Conservation (phyloP, 2,797 vertebrate species). For the Carduelis carduelis region DNA sequence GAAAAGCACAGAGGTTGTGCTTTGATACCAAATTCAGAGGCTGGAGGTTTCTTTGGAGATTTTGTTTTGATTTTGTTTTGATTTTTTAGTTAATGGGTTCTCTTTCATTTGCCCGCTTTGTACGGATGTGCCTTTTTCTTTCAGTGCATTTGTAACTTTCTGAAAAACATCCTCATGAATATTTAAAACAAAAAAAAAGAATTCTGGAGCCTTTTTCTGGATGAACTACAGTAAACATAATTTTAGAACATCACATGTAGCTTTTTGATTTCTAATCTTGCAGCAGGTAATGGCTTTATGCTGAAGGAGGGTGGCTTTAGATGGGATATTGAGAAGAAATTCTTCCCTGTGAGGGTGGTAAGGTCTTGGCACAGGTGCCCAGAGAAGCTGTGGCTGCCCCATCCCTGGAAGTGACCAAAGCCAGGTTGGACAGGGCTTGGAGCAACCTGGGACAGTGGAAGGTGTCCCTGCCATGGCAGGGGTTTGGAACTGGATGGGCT, state of each 20-base stretch:
- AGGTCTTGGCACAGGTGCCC: background rate
- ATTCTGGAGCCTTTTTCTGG: background rate
- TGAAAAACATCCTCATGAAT: background rate
- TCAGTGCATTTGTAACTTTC: background rate
- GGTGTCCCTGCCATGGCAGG: background rate
- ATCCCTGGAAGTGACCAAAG: background rate
- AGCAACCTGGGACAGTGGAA: accelerated
- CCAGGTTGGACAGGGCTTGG: accelerated
- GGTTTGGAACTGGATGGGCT: background rate
- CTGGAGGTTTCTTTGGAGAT: background rate
- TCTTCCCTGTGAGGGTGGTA: accelerated
- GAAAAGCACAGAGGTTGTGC: conserved; percentile 6
- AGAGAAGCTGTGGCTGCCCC: background rate
- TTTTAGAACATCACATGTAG: background rate
- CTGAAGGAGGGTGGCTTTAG: background rate
- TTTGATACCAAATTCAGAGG: conserved; percentile 34
- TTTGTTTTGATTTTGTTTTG: background rate
- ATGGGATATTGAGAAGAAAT: background rate
- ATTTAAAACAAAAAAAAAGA: background rate
- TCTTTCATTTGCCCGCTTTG: background rate
- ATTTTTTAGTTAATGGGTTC: background rate
- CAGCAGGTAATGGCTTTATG: background rate
- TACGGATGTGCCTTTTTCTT: accelerated
- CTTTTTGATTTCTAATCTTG: background rate
- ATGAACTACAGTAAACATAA: background rate